Base-by-base conservation (phyloP, 2,113 vertebrate species). In the Pica pica region DNA sequence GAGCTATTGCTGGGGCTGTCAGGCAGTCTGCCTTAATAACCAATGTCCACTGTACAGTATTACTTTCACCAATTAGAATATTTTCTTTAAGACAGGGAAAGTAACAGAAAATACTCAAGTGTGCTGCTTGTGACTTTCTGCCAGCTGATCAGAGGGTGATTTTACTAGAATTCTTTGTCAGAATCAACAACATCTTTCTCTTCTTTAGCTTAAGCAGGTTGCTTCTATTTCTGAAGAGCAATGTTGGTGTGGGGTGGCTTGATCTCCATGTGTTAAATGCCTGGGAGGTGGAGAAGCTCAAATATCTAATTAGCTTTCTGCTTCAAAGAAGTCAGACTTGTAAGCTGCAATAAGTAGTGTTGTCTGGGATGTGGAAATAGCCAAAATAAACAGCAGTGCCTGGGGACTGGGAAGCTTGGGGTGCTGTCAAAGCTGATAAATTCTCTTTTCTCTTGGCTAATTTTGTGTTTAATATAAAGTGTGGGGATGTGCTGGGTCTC, bases 191-290 rank as follows among this genome's bases (percentile, higher is more conserved):
- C 9, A 20, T 42, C 18, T 37, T 53, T 61, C 37, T 20, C 69
- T 44, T 7, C 24, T 78, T 49, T 39, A 35, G 19, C 7, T 83
- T 39, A 35, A 42, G 9, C 55, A 56, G 24, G 22, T 33, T 68
- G 57, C 59, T 85, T 89, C 53, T 83, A 7, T 57, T 96, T 94
- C 71, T 41, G 35, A 67, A n/a, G 37, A 39, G 70, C 33, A 73
- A 13, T 52, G 64, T 47, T 11, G 46, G 8, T 8, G 59, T 76
- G 83, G 42, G 23, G 46, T 47, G 46, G 27, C 22, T 53, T 24
- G 7, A 31, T 47, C 46, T 80, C 24, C 3, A 0, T 1, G 1
- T 50, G 11, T 11, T 55, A 6, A 5, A 6, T 50, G 63, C 56
- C 42, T 56, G 57, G 26, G 67, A 56, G 77, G 30, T 56, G 47